These are phyloP conservation scores for Coregonus clupeaformis DNA, from an alignment of 2,113 vertebrate genomes.

Conservation along the genomic window DNA sequence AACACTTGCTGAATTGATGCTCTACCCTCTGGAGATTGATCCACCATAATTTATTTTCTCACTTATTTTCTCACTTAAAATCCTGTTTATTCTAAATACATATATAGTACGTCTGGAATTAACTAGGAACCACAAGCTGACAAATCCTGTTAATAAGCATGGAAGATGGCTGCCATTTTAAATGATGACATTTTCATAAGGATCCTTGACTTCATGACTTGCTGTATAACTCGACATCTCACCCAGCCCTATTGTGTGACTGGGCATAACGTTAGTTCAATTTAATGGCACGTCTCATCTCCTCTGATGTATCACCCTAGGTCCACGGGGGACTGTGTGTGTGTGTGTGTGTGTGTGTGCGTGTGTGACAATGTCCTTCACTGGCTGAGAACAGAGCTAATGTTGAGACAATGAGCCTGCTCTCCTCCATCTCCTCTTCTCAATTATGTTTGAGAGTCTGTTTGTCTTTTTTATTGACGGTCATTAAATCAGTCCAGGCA, in stretches of 20 bases:
- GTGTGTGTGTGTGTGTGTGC: background rate
- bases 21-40: background rate
- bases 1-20: background rate
- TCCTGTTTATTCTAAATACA: background rate
- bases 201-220: constrained; percentile 12
- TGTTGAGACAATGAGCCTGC: constrained; percentile 18
- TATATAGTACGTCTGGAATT: background rate
- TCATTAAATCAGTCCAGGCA: constrained; percentile 6
- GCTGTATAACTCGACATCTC: background rate
- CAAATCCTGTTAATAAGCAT: background rate
- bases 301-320: constrained; percentile 34
- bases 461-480: constrained; percentile 14
- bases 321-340: constrained; percentile 7
- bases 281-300: constrained; percentile 45
- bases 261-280: constrained; percentile 5
- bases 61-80: background rate
- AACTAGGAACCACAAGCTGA: background rate
- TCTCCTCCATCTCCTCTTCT: constrained; percentile 1
- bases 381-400: constrained; percentile 11
- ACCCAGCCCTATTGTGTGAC: constrained; percentile 7
- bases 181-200: background rate
- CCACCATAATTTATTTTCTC: background rate
- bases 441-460: background rate
- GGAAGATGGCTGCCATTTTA: background rate
- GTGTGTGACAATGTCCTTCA: constrained; percentile 24